Evolutionary conservation across 2,797 vertebrate species (phyloP).

Genomic region (Girardinus metallicus): DNA sequence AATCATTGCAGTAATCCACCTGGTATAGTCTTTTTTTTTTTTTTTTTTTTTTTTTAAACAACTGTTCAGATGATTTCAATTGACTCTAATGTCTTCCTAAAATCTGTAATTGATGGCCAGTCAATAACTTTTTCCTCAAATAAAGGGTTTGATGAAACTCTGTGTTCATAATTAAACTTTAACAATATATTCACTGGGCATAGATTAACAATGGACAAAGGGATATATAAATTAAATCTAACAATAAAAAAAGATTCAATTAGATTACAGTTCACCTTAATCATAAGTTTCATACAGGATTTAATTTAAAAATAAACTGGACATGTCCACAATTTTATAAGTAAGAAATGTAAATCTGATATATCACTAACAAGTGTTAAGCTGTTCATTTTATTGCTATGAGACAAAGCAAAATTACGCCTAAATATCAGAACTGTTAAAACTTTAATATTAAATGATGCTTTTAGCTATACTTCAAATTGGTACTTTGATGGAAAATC

Average conservation of each 20-base stretch:
- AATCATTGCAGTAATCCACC: slow-evolving; percentile 4
- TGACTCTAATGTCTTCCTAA: background rate
- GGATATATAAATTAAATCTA: background rate
- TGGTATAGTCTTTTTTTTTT: background rate
- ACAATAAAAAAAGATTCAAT: background rate
- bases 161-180: background rate
- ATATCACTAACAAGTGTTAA: background rate
- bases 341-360: background rate
- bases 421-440: background rate
- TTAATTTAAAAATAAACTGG: background rate
- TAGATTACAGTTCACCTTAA: background rate
- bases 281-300: background rate
- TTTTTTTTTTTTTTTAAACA: background rate
- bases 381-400: background rate
- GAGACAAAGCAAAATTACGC: background rate
- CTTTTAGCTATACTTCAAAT: background rate
- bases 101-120: background rate
- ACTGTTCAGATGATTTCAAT: background rate
- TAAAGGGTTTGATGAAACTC: background rate
- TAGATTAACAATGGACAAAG: background rate
- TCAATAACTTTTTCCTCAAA: background rate
- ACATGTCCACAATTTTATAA: background rate
- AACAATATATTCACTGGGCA: background rate
- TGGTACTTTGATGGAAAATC: background rate
- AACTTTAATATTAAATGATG: background rate